Conservation (phyloP, 23 tunicate species). For the Phallusia fumigata region DNA sequence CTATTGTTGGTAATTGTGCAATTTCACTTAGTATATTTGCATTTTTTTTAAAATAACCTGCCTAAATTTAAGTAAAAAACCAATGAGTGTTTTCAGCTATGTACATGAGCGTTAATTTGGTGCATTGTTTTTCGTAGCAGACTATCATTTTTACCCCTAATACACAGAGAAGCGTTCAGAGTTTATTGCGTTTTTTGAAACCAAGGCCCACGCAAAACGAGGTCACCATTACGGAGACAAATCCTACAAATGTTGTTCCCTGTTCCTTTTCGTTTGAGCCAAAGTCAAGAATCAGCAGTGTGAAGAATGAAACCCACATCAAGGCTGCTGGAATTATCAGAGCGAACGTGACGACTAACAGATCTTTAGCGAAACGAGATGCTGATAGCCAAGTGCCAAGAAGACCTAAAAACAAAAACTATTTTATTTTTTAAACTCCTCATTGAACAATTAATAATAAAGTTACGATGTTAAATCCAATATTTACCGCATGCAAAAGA, state of each 20-base stretch:
- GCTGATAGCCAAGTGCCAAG: background rate
- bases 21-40: too few relatives aligned
- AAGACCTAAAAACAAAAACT: background rate
- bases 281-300: background rate
- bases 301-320: background rate
- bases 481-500: conserved; percentile 12
- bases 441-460: too few relatives aligned
- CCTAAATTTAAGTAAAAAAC: too few relatives aligned
- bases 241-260: conserved; percentile 6
- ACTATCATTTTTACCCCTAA: too few relatives aligned
- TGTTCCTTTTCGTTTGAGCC: background rate
- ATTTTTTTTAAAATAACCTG: too few relatives aligned
- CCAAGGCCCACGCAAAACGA: background rate
- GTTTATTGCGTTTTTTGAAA: background rate
- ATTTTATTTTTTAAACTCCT: too few relatives aligned
- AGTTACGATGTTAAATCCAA: too few relatives aligned
- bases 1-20: too few relatives aligned
- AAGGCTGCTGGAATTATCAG: background rate
- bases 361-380: background rate
- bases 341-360: background rate
- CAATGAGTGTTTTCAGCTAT: too few relatives aligned
- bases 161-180: background rate
- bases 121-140: too few relatives aligned
- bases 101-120: too few relatives aligned
- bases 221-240: conserved; percentile 3